phyloP scores from a whole-genome alignment of 2,888 invertebrate species.

The Cepaea hortensis region DNA sequence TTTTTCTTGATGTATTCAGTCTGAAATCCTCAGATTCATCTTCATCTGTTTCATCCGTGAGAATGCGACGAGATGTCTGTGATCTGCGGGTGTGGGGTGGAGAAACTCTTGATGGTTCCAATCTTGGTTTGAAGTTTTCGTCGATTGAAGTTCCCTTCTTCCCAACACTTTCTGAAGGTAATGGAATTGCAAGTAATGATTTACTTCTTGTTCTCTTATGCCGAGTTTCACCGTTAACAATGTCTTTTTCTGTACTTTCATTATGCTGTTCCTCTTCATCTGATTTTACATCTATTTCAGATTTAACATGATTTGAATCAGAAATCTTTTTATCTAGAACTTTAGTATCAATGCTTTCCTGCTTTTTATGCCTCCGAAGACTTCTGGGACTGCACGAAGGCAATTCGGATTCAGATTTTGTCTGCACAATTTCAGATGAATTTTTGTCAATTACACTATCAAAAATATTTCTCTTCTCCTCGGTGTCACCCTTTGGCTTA shows the following conservation, averaged over 20 bases:
- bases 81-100: slow-evolving; percentile 14
- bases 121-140: slow-evolving; percentile 47
- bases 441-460: slow-evolving; percentile 38
- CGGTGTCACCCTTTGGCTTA: slow-evolving; percentile 18
- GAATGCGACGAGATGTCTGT: slow-evolving; percentile 4
- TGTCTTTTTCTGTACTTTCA: slow-evolving; percentile 14
- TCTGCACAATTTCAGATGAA: background rate
- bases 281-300: background rate
- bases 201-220: slow-evolving; percentile 33
- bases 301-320: background rate
- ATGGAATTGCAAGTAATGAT: background rate
- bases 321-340: background rate
- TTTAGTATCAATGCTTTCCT: background rate
- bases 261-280: slow-evolving; percentile 10
- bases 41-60: slow-evolving; percentile 35
- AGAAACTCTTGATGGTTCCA: slow-evolving; percentile 1
- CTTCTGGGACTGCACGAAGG: background rate
- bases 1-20: slow-evolving; percentile 24
- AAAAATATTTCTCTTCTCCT: slow-evolving; percentile 17
- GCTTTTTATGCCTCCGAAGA: background rate
- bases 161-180: background rate
- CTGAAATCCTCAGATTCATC: slow-evolving; percentile 31
- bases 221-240: background rate
- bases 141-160: slow-evolving; percentile 45
- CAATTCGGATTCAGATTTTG: slow-evolving; percentile 11